A percentile compares a stretch with the other conserved stretches of the same genome.
Evolutionary conservation across 2,797 vertebrate genomes (phyloP).

Genomic region (Scolopax bukidnonensis): DNA sequence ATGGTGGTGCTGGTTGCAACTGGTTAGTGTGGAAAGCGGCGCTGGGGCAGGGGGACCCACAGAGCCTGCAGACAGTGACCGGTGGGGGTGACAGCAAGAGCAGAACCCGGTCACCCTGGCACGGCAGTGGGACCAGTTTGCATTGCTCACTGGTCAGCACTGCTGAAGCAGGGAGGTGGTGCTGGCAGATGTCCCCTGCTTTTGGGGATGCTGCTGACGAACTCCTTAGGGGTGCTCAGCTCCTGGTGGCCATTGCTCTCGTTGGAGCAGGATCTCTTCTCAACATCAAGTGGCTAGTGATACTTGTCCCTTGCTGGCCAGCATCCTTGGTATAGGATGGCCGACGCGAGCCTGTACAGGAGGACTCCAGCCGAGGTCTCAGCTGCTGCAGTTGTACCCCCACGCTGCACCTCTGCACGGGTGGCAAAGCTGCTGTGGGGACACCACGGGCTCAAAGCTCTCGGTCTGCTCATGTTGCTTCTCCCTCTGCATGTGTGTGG

Average conservation of each 20-base stretch:
- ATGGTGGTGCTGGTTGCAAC: not conserved
- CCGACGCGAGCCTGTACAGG: fast-evolving
- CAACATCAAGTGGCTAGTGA: fast-evolving
- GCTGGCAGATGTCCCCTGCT: not conserved
- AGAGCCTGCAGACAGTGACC: fast-evolving
- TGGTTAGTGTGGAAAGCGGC: not conserved
- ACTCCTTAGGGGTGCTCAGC: not conserved
- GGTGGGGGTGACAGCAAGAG: not conserved
- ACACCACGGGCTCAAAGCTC: fast-evolving
- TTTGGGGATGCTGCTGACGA: not conserved
- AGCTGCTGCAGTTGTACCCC: not conserved
- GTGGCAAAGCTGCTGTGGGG: not conserved
- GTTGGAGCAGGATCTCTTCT: not conserved
- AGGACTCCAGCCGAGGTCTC: fast-evolving
- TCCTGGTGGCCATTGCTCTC: not conserved
- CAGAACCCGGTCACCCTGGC: fast-evolving
- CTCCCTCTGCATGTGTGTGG: fast-evolving
- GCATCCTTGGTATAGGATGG: fast-evolving
- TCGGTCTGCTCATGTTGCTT: not conserved
- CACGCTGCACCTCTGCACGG: not conserved
- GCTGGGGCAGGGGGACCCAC: not conserved
- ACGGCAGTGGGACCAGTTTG: fast-evolving
- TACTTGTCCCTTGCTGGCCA: not conserved
- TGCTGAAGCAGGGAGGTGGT: not conserved
- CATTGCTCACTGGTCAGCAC: fast-evolving